Evolutionary conservation across 2,797 vertebrate species (phyloP), one percentile per base, ranked within the genome.

Genomic region (Pipistrellus pygmaeus): DNA sequence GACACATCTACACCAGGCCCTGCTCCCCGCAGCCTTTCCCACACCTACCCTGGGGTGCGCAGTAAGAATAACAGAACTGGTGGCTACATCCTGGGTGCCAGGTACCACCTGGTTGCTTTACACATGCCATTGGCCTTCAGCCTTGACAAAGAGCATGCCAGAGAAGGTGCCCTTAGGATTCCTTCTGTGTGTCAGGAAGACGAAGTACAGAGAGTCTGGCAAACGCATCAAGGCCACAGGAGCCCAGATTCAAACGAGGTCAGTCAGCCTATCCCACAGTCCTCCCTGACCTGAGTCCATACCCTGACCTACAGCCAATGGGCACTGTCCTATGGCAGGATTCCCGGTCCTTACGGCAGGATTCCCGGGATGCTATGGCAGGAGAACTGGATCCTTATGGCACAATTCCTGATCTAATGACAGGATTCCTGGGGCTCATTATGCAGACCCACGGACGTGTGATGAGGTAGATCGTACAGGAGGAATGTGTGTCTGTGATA

Each of bases 1-100:
- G 3, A 23, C 57, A 60, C 23, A 13, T 0, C 0, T 11, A 2
- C 0, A 0, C 18, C 0, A 11, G 82, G 68, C 32, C 0, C 0
- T 0, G 15, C 46, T 71, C 3, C 41, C 48, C 3, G 91, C 64
- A 38, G 53, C 30, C 44, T 64, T 44, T 64, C 57, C 32, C 21
- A 4, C 32, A 2, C 0, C 0, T 0, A 20, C 32, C 38, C 60
- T 35, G 23, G 9, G 25, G 83, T n/a, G 18, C 8, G 3, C 46
- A 0, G 6, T 14, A 41, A 35, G 55, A 68, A 12, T 2, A 44
- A 48, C 13, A 18, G 38, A 44, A 10, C 35, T 2, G 15, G 46
- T 11, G 30, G 35, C 69, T 25, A 2, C 20, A 41, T 15, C 51
- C 62, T 27, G 82, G 46, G 71, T 21, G 35, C 62, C 44, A 46